Percentiles rank a stretch among this genome's conserved stretches.
phyloP scores from a whole-genome alignment of 2,797 vertebrate species.

The Myripristis jacobus region DNA sequence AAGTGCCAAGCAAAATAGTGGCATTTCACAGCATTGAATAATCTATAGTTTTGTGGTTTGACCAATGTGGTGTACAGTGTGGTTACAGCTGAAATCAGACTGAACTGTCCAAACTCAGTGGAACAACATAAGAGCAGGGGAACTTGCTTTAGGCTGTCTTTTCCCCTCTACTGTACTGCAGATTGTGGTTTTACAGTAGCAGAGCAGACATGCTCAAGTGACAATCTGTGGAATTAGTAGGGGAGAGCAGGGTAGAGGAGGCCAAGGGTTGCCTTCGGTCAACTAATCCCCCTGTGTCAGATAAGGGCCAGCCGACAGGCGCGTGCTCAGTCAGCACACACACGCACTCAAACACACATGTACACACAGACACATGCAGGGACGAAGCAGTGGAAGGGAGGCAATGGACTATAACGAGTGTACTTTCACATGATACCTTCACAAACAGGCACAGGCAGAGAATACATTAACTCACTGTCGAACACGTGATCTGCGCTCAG shows the following conservation, averaged over 20 bases:
- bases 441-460: constrained; percentile 21
- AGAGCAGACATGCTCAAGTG: constrained; percentile 8
- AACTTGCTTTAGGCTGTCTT: too few species aligned
- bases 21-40: neutral
- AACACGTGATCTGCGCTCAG: neutral
- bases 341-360: constrained; percentile 14
- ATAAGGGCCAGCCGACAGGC: constrained; percentile 41
- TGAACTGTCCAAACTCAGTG: too few species aligned
- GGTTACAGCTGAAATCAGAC: too few species aligned
- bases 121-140: too few species aligned
- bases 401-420: constrained; percentile 34
- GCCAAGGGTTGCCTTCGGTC: constrained; percentile 40
- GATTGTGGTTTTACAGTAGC: constrained; percentile 2
- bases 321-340: constrained; percentile 4
- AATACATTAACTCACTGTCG: constrained; percentile 27
- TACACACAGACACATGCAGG: neutral
- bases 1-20: neutral
- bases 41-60: neutral
- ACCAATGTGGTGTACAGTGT: neutral
- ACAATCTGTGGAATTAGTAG: constrained; percentile 27
- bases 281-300: constrained; percentile 44
- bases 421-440: constrained; percentile 37
- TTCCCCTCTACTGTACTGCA: neutral
- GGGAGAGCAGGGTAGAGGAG: constrained; percentile 16
- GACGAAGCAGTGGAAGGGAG: constrained; percentile 10